Base-by-base conservation (phyloP, 92 coral and sea anemone species). In the Desmophyllum pertusum region DNA sequence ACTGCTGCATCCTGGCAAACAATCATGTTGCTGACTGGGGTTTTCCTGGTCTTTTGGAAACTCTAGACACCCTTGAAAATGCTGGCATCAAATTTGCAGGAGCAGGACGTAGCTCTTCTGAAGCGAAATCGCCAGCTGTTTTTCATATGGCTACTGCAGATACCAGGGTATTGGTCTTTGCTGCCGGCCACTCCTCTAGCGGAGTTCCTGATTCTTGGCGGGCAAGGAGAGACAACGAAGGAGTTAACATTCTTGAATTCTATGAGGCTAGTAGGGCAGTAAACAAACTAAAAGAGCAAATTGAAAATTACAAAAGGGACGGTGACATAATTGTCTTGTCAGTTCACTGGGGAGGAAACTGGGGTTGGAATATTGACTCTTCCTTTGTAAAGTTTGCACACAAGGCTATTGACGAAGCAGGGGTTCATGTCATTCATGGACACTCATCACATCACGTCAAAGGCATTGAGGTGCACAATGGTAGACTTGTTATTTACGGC, bases 11-110 rank as follows among this genome's bases (percentile, higher is more conserved):
- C 76, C 82, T 94, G 8, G 93, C 95, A 36, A 94, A 94, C 59
- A 91, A 94, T 67, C 98, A 94, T 84, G 89, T 92, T 69, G 88
- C 91, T 13, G 98, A 94, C 81, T 94, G 98, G 98, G 98, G 98
- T 0, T 91, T 89, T 78, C 76, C 85, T 48, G 98, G 98, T 59
- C 86, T 94, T 36, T n/a, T 81, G 0, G 93, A 90, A 68, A 92
- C 95, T n/a, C 55, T 94, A 76, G 46, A 86, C 14, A 85, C 93
- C 30, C 89, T 93, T 0, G 83, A 82, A 31, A 85, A 46, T 23
- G 93, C 92, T 14, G 78, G 86, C 7, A 87, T 94, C 19, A 87
- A 72, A 48, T 89, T 78, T 66, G 87, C 93, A 38, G 98, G 98
- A 59, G 98, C 93, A 71, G 98, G 98, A 13, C 82, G 72, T 36